A percentile compares a stretch with the other conserved stretches of the same genome.
These are phyloP conservation scores for Gymnobelideus leadbeateri DNA, from an alignment of 2,113 vertebrate genomes.

Conservation along the genomic window DNA sequence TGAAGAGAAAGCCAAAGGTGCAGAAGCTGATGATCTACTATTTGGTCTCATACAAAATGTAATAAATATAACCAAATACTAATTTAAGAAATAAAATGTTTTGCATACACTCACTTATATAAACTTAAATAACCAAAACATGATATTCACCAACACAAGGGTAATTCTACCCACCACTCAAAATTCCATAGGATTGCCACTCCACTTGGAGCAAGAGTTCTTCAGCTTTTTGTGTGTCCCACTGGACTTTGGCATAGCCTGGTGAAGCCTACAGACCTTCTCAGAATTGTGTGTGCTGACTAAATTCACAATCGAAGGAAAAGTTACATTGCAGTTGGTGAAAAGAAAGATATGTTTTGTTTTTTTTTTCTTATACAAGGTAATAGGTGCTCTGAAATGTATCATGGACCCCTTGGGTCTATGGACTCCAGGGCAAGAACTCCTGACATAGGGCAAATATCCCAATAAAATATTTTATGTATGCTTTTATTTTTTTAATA, in stretches of 20 bases:
- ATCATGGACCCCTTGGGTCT: not conserved
- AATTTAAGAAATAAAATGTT: not conserved
- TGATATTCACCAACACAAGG: not conserved
- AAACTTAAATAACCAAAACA: not conserved
- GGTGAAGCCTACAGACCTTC: not conserved
- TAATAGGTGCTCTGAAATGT: not conserved
- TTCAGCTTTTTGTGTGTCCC: not conserved
- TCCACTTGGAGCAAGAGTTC: not conserved
- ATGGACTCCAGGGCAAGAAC: not conserved
- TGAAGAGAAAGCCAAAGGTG: slow-evolving; percentile 23
- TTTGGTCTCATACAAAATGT: slow-evolving; percentile 20
- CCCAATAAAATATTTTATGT: not conserved
- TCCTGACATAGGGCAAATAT: not conserved
- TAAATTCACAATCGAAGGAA: not conserved
- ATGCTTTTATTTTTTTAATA: not conserved
- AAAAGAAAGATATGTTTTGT: not conserved
- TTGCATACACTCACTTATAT: not conserved
- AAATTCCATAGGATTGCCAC: not conserved
- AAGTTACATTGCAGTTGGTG: not conserved
- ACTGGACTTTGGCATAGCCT: not conserved
- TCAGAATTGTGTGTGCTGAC: not conserved
- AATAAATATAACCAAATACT: not conserved
- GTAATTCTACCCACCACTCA: not conserved
- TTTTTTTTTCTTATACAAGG: not conserved
- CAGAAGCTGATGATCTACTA: not conserved